Conservation (phyloP, 2,797 vertebrate genomes). For the Trachurus trachurus region DNA sequence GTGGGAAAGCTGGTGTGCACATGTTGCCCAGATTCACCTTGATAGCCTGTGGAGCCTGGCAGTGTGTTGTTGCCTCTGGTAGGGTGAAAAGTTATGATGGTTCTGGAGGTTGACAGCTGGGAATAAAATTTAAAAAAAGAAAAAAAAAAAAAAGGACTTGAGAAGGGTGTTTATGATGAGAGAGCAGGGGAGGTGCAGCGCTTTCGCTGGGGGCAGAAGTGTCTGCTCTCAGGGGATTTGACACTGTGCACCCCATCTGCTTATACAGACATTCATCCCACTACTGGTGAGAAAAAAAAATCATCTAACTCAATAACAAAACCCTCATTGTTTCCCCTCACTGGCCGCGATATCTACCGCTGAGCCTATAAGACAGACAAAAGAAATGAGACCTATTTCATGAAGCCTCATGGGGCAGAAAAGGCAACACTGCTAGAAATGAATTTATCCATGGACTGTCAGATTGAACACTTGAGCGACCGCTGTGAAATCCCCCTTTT, state of each 20-base stretch:
- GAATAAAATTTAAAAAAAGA: neutral
- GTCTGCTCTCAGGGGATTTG: conserved; percentile 41
- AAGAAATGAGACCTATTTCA: conserved; percentile 35
- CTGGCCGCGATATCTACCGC: neutral
- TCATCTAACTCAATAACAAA: conserved; percentile 40
- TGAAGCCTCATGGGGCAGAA: conserved; percentile 11
- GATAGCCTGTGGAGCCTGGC: conserved; percentile 25
- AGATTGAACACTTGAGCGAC: conserved; percentile 19
- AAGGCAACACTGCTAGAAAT: conserved; percentile 5
- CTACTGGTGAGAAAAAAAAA: conserved; percentile 5
- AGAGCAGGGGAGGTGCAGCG: conserved; percentile 14
- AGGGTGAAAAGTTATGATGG: conserved; percentile 32
- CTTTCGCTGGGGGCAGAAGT: conserved; percentile 36
- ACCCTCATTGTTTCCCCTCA: conserved; percentile 32
- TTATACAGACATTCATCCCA: conserved; percentile 28
- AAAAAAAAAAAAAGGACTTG: conserved; percentile 7
- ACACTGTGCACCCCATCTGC: conserved; percentile 53
- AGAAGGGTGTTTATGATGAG: conserved; percentile 36
- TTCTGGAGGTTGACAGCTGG: conserved; percentile 29
- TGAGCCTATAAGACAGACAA: conserved; percentile 25
- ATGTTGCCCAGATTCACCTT: conserved; percentile 14
- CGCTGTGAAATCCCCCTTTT: conserved; percentile 45
- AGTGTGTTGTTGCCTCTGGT: conserved; percentile 30
- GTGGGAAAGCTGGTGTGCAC: conserved; percentile 9
- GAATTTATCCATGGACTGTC: conserved; percentile 18